Evolutionary conservation across 2,113 vertebrate species (phyloP), one percentile per base, ranked within the genome.

Genomic region (Leucosticte australis): DNA sequence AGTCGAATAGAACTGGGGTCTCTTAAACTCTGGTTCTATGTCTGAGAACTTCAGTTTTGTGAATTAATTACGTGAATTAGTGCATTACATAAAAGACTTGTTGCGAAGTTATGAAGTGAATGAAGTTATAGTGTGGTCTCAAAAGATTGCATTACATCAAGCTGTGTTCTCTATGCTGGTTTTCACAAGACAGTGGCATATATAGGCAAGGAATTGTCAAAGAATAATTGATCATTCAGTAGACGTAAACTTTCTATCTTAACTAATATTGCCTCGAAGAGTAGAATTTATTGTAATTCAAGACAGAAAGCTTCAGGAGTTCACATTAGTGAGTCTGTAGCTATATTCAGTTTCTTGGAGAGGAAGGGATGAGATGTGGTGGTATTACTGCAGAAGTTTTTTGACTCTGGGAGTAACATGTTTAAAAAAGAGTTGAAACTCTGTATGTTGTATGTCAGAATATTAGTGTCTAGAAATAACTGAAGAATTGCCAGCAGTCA

Each of bases 371-470:
- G n/a, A 87, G 52, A 56, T 60, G 27, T 56, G 27, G 33, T 89
- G 39, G 9, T 59, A 17, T 62, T 82, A n/a, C 24, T 37, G 0
- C 6, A 56, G 39, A 62, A 18, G 31, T 55, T 74, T 71, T 50
- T 30, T 50, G 33, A 13, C 19, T 89, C 19, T 59, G 59, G 20
- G 17, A 87, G 30, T 39, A 79, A 24, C 4, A 27, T 1, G 0
- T 62, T 89, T 42, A 7, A 73, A 19, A 83, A 52, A 60, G 74
- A n/a, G 5, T 28, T 65, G 47, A 19, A 83, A 67, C 19, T 59
- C 28, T 0, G 0, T 67, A 2, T 37, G 2, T 73, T 8, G 1
- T 49, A 4, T 71, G 39, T 46, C 10, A 46, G 44, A 26, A 13
- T 46, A 22, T 56, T 6, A 11, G 28, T 73, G 10, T 83, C 10